Evolutionary conservation across 2,113 vertebrate genomes (phyloP), one percentile per base, ranked within the genome.

Genomic region (Epinephelus lanceolatus): DNA sequence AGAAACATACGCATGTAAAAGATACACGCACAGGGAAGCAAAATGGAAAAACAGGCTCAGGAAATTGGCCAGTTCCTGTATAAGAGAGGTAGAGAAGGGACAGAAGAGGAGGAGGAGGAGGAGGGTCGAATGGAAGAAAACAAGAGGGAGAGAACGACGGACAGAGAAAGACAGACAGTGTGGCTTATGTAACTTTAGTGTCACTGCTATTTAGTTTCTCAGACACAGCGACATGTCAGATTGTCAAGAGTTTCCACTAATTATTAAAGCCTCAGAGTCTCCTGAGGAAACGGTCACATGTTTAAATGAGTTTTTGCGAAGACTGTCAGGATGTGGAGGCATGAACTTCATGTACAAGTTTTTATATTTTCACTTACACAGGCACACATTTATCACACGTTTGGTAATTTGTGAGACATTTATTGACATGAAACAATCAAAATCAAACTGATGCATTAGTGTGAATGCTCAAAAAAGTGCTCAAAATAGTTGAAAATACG

Each of bases 31-130:
- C 67, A 60, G 72, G 40, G 72, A 81, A 79, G 81, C 78, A 77
- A 86, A 88, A 89, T 85, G 85, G 86, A 90, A 88, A 90, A 93
- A 83, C 79, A 88, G 83, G 73, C 72, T 83, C 83, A 84, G 84
- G 87, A 92, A 86, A 91, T 89, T 90, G 72, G 70, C 73, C 78
- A 75, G 78, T 90, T 92, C 85, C 81, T 87, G 85, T 89, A 77
- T 71, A 60, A 68, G 74, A 89, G 82, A 89, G 84, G 76, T 71
- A 84, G 71, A 78, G 18, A 33, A 33, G 27, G 62, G 17, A 52
- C 23, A 71, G 66, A 76, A 53, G 7, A 8, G 42, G 30, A 18
- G 11, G 30, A 30, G 40, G 40, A 42, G 40, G 40, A 42, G 18
- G 60, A 55, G 73, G 70, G 52, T 80, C 19, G 17, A 65, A 73